Evolutionary conservation across 2,888 invertebrate genomes (phyloP).

Genomic region (Cylindroiulus punctatus): DNA sequence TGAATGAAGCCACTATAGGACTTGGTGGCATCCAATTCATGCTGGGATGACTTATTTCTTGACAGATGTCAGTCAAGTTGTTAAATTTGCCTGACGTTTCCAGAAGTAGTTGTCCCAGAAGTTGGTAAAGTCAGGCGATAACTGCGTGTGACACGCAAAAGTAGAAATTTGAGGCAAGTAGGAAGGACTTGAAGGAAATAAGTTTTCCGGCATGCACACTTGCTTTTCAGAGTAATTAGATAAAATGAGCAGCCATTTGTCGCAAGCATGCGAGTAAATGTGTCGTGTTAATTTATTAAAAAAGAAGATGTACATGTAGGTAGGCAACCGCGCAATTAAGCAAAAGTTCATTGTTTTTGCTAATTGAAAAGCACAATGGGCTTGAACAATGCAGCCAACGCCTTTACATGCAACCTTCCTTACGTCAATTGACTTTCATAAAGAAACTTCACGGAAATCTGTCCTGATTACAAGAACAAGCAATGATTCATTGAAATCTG

Average conservation of each 20-base stretch:
- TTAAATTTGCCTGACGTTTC: not conserved
- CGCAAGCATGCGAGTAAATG: not conserved
- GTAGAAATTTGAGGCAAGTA: not conserved
- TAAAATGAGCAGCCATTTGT: conserved; percentile 2
- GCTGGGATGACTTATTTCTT: too few relatives aligned
- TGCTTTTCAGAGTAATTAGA: not conserved
- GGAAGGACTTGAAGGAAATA: not conserved
- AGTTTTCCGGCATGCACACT: not conserved
- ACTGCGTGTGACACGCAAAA: not conserved
- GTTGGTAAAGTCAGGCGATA: not conserved
- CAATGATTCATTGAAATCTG: too few relatives aligned
- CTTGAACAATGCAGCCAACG: not conserved
- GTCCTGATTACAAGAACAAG: too few relatives aligned
- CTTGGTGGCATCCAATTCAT: too few relatives aligned
- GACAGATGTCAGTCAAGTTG: too few relatives aligned
- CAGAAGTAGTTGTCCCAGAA: not conserved
- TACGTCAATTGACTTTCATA: not conserved
- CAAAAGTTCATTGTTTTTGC: not conserved
- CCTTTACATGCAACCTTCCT: not conserved
- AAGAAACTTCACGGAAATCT: not conserved
- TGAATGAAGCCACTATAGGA: too few relatives aligned
- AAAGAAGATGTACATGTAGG: not conserved
- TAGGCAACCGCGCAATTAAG: not conserved
- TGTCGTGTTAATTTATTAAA: too few relatives aligned
- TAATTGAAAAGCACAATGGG: conserved; percentile 5